Evolutionary conservation across 2,888 invertebrate species (phyloP), one percentile per base, ranked within the genome.

Genomic region (Ceramica pisi): DNA sequence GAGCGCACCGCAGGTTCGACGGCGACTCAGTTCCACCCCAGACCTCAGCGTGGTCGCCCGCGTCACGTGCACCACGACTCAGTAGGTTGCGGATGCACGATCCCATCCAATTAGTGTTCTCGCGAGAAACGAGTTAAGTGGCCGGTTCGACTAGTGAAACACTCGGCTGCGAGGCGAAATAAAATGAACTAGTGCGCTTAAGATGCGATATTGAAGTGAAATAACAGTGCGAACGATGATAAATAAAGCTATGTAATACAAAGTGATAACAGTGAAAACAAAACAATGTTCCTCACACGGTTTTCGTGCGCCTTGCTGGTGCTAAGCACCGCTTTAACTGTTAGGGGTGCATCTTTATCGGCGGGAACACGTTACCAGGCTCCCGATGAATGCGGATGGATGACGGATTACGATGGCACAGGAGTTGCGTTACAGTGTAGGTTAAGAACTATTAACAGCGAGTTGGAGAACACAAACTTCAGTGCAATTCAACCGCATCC

Each of bases 401-500:
- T 97, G 85, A 97, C 97, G 80, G 97, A 97, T 89, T 96, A 97
- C 88, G 96, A 97, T 86, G 97, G 97, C 87, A 96, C 97, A 81
- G 96, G 96, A 87, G 98, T 98, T 63, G 97, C 98, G 35, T 96
- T 98, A 80, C 97, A 97, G 86, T 98, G 98, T 90, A 96, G 97
- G 81, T 93, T 98, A 81, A 96, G 97, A 85, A 98, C 98, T 88
- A 98, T 98, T 93, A 98, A 98, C 94, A 98, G 98, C 93, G 98
- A 98, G 95, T 94, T 98, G 90, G 98, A 98, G 93, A 98, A 98
- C 92, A 98, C 98, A 74, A 98, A 98, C 91, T 98, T 98, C 93
- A 98, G 98, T 95, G 98, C 98, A 79, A 98, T 98, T 86, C 98
- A 98, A 93, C 97, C 98, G 65, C 98, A 98, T 90, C 97, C 98